These are phyloP conservation scores for Apis florea DNA, from an alignment of 1,140 invertebrate species.

Conservation along the genomic window DNA sequence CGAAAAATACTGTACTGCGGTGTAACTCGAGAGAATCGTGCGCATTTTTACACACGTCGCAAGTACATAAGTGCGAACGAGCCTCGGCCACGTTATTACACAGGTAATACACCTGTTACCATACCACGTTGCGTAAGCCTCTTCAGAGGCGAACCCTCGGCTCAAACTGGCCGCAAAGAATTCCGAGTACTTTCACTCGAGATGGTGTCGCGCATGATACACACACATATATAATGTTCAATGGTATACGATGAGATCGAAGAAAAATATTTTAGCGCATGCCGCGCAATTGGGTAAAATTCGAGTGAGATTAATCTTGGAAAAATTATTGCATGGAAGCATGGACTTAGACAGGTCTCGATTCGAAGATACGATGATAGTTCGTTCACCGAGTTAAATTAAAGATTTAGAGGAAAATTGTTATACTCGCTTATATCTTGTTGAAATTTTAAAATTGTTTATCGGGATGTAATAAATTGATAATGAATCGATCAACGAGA, in stretches of 20 bases:
- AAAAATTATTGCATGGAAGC: conserved; percentile 32
- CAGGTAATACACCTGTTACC: conserved; percentile 76
- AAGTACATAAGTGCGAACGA: conserved; percentile 48
- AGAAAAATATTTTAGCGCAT: not conserved
- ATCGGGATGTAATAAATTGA: too few relatives aligned
- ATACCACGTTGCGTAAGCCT: conserved; percentile 67
- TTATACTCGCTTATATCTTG: too few relatives aligned
- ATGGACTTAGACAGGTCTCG: not conserved
- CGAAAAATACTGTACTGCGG: too few relatives aligned
- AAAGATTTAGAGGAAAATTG: not conserved
- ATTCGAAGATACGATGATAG: not conserved
- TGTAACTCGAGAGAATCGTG: conserved; percentile 8
- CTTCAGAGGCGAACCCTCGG: conserved; percentile 58
- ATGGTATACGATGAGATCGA: not conserved
- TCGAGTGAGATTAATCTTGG: conserved; percentile 21
- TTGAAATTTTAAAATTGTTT: too few relatives aligned
- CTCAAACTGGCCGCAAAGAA: conserved; percentile 64
- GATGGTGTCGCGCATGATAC: conserved; percentile 45
- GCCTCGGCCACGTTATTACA: conserved; percentile 64
- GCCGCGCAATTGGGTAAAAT: not conserved
- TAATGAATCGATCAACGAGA: too few relatives aligned
- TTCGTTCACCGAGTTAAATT: conserved; percentile 13
- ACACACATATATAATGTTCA: not conserved
- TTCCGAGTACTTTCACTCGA: conserved; percentile 75
- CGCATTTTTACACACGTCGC: conserved; percentile 23